Evolutionary conservation across 2,113 vertebrate species (phyloP).

Genomic region (Sciurus niger): DNA sequence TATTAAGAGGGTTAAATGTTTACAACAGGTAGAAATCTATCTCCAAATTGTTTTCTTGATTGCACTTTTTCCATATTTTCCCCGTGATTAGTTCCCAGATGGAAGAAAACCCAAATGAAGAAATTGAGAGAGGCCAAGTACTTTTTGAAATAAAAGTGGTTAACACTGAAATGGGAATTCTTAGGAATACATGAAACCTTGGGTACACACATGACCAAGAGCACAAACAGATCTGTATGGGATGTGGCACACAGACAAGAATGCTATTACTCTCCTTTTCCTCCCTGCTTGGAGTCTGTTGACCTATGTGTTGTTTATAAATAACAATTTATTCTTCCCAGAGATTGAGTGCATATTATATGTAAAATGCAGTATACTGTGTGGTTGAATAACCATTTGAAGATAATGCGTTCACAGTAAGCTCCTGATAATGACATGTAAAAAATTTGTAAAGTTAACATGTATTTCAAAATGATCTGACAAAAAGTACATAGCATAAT

Average conservation of each 20-base stretch:
- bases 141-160: constrained; percentile 56
- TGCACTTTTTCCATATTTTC: constrained; percentile 59
- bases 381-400: constrained; percentile 46
- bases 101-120: constrained; percentile 68
- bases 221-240: background rate
- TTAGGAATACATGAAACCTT: constrained; percentile 62
- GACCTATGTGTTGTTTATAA: constrained; percentile 59
- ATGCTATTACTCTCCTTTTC: constrained; percentile 67
- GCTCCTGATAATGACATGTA: constrained; percentile 70
- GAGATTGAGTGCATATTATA: constrained; percentile 57
- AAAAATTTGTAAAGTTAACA: constrained; percentile 67
- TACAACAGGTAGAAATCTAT: background rate
- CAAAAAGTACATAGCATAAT: constrained; percentile 59
- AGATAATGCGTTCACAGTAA: constrained; percentile 70
- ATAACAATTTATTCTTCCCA: constrained; percentile 72
- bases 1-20: constrained; percentile 53
- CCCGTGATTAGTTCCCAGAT: constrained; percentile 42
- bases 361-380: constrained; percentile 59
- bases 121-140: background rate
- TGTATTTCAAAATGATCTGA: constrained; percentile 42
- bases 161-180: constrained; percentile 56
- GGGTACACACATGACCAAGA: background rate
- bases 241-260: constrained; percentile 40
- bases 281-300: constrained; percentile 74
- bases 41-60: background rate